A percentile compares a stretch with the other conserved stretches of the same genome.
These are phyloP conservation scores for human (Homo sapiens) DNA, from an alignment of 2,113 vertebrate genomes.

Conservation along the genomic window DNA sequence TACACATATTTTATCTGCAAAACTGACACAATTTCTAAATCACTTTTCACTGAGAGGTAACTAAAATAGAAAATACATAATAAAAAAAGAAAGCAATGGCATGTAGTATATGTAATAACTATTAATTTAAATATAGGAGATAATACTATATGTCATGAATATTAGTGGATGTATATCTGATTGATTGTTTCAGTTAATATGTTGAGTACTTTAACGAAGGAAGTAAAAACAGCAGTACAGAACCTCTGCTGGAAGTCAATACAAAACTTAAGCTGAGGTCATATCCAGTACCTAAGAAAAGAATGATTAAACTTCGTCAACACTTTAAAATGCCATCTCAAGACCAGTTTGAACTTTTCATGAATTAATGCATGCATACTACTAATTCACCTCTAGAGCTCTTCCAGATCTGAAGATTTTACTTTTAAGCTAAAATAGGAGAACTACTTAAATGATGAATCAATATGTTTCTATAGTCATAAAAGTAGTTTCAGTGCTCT, in stretches of 20 bases:
- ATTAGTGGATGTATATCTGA: background rate
- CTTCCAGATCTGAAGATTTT: constrained; percentile 46
- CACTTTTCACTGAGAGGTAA: background rate
- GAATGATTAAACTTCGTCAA: constrained; percentile 56
- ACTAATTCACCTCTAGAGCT: background rate
- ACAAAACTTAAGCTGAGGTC: background rate
- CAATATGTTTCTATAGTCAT: background rate
- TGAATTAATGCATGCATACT: constrained; percentile 34
- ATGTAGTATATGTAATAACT: background rate
- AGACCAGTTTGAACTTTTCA: constrained; percentile 52
- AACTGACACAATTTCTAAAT: constrained; percentile 18
- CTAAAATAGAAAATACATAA: background rate
- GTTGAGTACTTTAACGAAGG: background rate
- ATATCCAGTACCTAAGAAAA: constrained; percentile 28
- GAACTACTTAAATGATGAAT: background rate
- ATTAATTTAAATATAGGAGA: background rate
- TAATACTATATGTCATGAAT: background rate
- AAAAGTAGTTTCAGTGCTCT: background rate
- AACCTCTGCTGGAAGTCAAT: background rate
- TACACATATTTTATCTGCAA: constrained; percentile 27
- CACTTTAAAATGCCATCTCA: constrained; percentile 55
- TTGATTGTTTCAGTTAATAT: background rate
- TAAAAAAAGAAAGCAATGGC: background rate
- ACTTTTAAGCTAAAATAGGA: background rate
- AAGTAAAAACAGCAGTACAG: background rate